Percentiles rank a stretch among this genome's conserved stretches.
These are phyloP conservation scores for Romanomermis culicivorax DNA, from an alignment of 2,888 invertebrate genomes.

Conservation along the genomic window DNA sequence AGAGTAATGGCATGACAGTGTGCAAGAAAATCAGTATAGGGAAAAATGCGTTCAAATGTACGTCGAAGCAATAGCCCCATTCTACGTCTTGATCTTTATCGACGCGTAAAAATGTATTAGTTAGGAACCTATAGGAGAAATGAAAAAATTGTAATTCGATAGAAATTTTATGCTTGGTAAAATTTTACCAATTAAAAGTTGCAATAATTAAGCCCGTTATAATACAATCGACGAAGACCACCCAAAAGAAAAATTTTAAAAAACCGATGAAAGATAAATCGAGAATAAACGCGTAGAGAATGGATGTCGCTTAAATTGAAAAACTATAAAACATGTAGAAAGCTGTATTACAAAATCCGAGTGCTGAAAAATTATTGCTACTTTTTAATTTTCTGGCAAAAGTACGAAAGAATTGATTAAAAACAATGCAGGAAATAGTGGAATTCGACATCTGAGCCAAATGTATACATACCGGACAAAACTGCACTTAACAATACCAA, in stretches of 20 bases:
- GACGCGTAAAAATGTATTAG: conserved; percentile 53
- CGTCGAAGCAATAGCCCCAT: conserved; percentile 96
- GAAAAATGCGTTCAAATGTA: conserved; percentile 93
- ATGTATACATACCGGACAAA: conserved; percentile 35
- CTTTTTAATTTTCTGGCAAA: not conserved
- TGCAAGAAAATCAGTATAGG: conserved; percentile 83
- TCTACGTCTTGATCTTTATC: conserved; percentile 54
- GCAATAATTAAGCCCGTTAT: conserved; percentile 64
- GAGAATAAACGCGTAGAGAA: conserved; percentile 61
- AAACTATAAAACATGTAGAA: not conserved
- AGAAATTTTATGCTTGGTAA: not conserved
- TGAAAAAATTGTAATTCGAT: not conserved
- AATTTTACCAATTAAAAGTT: conserved; percentile 57
- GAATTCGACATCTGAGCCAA: too few species aligned
- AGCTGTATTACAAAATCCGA: not conserved
- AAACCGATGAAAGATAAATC: conserved; percentile 42
- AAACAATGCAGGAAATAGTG: too few species aligned
- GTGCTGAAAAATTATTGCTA: not conserved
- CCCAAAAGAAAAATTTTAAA: conserved; percentile 62
- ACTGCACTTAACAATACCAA: conserved; percentile 66
- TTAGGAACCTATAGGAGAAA: conserved; percentile 43
- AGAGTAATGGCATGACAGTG: conserved; percentile 69
- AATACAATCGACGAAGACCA: conserved; percentile 81
- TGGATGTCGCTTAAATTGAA: conserved; percentile 53
- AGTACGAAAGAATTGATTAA: not conserved